Conservation (phyloP, 2,888 invertebrate species). For the Amiota communis region DNA sequence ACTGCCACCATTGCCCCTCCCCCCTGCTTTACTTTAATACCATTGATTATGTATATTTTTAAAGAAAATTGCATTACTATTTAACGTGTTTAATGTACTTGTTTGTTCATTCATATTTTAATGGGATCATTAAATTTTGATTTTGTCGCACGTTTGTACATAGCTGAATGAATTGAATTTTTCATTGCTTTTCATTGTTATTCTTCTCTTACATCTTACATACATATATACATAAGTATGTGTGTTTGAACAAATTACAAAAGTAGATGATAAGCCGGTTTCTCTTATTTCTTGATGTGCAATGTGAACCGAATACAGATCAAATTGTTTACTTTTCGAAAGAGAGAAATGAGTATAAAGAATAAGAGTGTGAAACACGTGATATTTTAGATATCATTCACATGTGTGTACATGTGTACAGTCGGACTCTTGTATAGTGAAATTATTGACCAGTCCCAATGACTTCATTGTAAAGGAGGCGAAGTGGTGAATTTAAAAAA, state of each 20-base stretch:
- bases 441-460: no score
- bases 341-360: slow-evolving; percentile 8
- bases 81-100: no score
- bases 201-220: no score
- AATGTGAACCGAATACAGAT: slow-evolving; percentile 39
- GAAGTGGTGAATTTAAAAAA: slow-evolving; percentile 28
- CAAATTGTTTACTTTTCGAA: slow-evolving; percentile 63
- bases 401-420: no score
- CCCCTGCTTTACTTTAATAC: slow-evolving; percentile 27
- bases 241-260: not conserved
- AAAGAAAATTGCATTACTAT: not conserved
- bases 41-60: slow-evolving; percentile 40
- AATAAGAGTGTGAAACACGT: not conserved
- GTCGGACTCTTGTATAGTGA: no score
- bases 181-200: no score
- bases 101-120: no score
- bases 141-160: no score
- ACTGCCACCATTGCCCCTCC: not conserved
- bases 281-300: slow-evolving; percentile 8
- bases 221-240: no score
- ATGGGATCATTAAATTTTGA: no score
- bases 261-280: slow-evolving; percentile 9
- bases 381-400: not conserved
- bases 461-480: not conserved
- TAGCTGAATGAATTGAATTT: no score